Percentiles rank a stretch among this genome's conserved stretches.
These are phyloP conservation scores for Mustela lutreola DNA, from an alignment of 2,113 vertebrate species.

Conservation along the genomic window DNA sequence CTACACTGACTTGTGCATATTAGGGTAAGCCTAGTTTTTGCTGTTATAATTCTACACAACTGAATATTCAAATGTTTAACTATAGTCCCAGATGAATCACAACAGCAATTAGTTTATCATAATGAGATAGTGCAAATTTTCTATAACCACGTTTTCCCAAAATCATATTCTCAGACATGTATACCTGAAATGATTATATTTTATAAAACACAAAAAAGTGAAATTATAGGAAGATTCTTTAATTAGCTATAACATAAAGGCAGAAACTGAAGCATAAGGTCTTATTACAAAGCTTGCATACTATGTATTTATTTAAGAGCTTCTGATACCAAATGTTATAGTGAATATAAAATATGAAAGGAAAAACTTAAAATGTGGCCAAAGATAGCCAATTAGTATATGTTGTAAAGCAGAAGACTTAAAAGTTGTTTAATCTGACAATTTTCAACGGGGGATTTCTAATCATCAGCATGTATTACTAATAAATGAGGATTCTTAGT, in stretches of 20 bases:
- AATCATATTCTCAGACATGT: neutral
- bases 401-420: neutral
- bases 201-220: slow-evolving; percentile 27
- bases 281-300: neutral
- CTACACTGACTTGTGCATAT: neutral
- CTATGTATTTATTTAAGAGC: neutral
- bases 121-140: neutral
- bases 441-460: slow-evolving; percentile 20
- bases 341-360: neutral
- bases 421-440: slow-evolving; percentile 22
- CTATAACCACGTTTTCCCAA: slow-evolving; percentile 19
- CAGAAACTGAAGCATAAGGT: slow-evolving; percentile 12
- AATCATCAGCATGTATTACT: slow-evolving; percentile 20
- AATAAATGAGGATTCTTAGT: slow-evolving; percentile 54
- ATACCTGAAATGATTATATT: neutral
- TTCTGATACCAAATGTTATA: neutral
- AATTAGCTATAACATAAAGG: slow-evolving; percentile 29
- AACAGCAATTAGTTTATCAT: neutral
- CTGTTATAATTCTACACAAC: neutral
- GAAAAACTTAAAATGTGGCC: neutral
- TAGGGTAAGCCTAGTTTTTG: neutral
- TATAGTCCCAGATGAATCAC: neutral
- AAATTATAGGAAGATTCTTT: slow-evolving; percentile 33
- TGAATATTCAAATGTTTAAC: slow-evolving; percentile 26
- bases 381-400: slow-evolving; percentile 15